Conservation (phyloP, 1,140 invertebrate genomes). For the Fopius arisanus region DNA sequence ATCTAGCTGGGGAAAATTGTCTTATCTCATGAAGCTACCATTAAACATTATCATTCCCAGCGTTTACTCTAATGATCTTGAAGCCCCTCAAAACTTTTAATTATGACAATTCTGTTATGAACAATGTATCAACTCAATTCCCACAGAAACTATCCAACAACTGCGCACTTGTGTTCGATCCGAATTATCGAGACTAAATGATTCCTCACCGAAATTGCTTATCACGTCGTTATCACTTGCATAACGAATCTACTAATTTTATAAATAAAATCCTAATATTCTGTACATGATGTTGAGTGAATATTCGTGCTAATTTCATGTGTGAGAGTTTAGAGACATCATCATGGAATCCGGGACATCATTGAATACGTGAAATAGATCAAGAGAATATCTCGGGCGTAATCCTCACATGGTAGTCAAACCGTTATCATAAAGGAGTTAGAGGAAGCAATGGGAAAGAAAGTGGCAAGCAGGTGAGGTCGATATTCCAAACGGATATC, state of each 20-base stretch:
- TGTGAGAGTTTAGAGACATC: no score
- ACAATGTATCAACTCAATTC: not conserved
- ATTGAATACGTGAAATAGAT: not conserved
- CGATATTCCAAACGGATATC: slow-evolving; percentile 1
- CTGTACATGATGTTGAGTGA: no score
- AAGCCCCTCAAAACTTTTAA: not conserved
- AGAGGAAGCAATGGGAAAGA: not conserved
- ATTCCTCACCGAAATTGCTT: no score
- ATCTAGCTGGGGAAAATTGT: slow-evolving; percentile 7
- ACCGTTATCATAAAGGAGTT: not conserved
- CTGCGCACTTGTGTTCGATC: no score
- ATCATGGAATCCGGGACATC: not conserved
- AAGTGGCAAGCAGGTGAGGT: not conserved
- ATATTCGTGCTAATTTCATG: no score
- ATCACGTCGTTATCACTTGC: no score
- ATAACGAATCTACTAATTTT: no score
- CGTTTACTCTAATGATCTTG: not conserved
- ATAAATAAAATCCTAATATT: no score
- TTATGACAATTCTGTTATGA: not conserved
- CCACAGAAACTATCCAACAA: not conserved
- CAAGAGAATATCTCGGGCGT: not conserved
- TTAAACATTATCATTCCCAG: not conserved
- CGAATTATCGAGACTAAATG: no score
- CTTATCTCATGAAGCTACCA: slow-evolving; percentile 8
- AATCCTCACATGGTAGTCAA: not conserved